Conservation (phyloP, 2,797 vertebrate genomes). For the Pseudochaenichthys georgianus region DNA sequence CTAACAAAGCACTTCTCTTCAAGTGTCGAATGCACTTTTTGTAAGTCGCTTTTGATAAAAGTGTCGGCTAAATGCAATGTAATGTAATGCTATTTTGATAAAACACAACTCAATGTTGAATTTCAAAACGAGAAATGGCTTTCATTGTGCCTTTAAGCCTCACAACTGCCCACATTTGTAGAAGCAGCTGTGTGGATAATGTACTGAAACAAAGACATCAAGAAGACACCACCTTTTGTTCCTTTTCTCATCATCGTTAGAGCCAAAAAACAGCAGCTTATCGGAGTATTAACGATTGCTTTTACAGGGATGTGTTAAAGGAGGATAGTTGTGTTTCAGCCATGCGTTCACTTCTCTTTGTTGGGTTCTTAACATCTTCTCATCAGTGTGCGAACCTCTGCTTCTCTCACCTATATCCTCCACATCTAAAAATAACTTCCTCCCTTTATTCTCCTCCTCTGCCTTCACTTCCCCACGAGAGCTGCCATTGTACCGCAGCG, state of each 20-base stretch:
- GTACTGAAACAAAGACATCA: conserved; percentile 12
- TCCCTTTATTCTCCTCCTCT: conserved; percentile 27
- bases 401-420: conserved; percentile 52
- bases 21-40: too few relatives aligned
- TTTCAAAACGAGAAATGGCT: too few relatives aligned
- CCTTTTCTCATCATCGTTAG: background rate
- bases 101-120: too few relatives aligned
- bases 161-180: background rate
- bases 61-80: too few relatives aligned
- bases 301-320: conserved; percentile 2
- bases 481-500: conserved; percentile 38
- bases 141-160: background rate
- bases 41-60: too few relatives aligned
- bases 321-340: background rate
- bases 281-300: background rate
- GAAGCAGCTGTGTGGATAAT: background rate
- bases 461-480: conserved; percentile 54
- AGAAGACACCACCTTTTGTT: background rate
- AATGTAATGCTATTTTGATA: too few relatives aligned
- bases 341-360: conserved; percentile 10
- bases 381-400: conserved; percentile 54
- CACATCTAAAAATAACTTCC: conserved; percentile 71
- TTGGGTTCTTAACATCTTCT: conserved; percentile 39
- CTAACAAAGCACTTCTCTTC: too few relatives aligned
- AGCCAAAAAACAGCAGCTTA: conserved; percentile 14